Conservation (phyloP, 2,888 invertebrate species). For the Andricus quercusramuli region DNA sequence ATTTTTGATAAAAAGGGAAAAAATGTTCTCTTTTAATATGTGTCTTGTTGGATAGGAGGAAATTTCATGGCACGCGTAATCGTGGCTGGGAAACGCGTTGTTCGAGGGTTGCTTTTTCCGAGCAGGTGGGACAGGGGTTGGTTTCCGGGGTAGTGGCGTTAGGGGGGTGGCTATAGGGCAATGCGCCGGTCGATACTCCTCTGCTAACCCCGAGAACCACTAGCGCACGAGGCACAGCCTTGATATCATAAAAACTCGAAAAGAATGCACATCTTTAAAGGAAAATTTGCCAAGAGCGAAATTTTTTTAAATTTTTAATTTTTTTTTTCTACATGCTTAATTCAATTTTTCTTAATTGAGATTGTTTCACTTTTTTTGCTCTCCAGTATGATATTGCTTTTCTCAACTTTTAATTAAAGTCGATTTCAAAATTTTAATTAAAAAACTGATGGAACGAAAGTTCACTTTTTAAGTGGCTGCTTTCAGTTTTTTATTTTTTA, state of each 20-base stretch:
- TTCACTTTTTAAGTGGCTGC: too few species aligned
- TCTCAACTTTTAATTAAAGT: neutral
- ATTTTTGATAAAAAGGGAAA: too few species aligned
- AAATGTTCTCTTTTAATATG: neutral
- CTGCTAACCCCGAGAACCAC: slow-evolving; percentile 59
- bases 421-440: too few species aligned
- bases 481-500: too few species aligned
- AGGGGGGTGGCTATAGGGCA: slow-evolving; percentile 58
- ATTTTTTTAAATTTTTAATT: neutral
- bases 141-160: slow-evolving; percentile 47
- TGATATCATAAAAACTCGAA: slow-evolving; percentile 42
- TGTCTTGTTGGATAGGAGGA: neutral
- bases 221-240: slow-evolving; percentile 57
- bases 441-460: too few species aligned
- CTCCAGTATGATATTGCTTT: neutral
- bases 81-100: slow-evolving; percentile 34
- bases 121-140: slow-evolving; percentile 20
- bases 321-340: neutral
- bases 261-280: neutral
- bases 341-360: neutral
- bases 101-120: slow-evolving; percentile 18
- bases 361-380: neutral
- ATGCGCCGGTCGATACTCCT: slow-evolving; percentile 69
- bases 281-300: neutral
- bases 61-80: slow-evolving; percentile 23